phyloP scores from a whole-genome alignment of 2,113 vertebrate genomes.

The Suricata suricatta region DNA sequence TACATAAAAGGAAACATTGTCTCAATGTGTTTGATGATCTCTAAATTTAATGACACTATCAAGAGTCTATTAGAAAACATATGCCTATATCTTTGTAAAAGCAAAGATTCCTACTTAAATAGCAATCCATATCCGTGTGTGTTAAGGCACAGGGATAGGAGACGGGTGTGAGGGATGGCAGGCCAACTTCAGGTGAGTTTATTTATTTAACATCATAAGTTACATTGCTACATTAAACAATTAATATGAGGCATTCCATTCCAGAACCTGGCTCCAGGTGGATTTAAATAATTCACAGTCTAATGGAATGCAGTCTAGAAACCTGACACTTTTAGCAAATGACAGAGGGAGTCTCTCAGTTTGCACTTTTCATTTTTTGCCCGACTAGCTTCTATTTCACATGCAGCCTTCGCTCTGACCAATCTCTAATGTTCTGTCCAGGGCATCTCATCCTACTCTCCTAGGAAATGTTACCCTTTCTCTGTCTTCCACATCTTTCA shows the following conservation, averaged over 20 bases:
- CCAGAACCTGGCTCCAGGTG: constrained; percentile 56
- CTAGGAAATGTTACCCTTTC: neutral
- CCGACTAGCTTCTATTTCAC: neutral
- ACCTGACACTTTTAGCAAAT: neutral
- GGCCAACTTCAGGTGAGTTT: constrained; percentile 2
- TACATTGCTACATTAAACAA: constrained; percentile 7
- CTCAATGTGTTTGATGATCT: constrained; percentile 18
- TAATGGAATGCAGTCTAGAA: constrained; percentile 61
- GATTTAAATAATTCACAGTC: constrained; percentile 67
- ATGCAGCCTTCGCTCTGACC: neutral
- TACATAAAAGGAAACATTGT: constrained; percentile 38
- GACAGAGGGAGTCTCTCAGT: neutral
- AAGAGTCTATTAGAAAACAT: neutral
- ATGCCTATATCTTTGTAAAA: constrained; percentile 5
- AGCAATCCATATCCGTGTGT: no score
- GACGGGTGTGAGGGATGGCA: neutral
- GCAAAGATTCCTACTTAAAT: neutral
- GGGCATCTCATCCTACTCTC: neutral
- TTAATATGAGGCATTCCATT: constrained; percentile 23
- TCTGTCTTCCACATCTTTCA: neutral
- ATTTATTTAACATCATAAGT: constrained; percentile 34
- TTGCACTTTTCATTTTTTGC: constrained; percentile 16
- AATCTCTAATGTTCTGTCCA: neutral
- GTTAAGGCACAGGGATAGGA: neutral
- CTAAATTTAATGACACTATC: constrained; percentile 38